Evolutionary conservation across 2,113 vertebrate genomes (phyloP).

Genomic region (Gambusia affinis): DNA sequence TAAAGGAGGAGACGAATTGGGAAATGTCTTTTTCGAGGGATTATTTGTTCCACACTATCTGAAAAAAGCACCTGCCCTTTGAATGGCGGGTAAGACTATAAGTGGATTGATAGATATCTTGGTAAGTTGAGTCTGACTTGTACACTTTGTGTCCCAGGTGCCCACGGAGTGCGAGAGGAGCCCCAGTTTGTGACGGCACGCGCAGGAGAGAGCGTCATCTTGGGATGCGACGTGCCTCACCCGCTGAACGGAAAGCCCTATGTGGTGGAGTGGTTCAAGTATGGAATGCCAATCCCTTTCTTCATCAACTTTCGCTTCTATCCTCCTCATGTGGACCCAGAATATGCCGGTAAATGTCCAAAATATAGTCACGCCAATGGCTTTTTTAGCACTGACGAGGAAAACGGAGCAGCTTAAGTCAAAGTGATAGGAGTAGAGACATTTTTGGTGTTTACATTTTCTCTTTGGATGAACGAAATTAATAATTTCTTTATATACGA

Average conservation of each 20-base stretch:
- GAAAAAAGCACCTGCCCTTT: no score
- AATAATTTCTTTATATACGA: neutral
- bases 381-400: neutral
- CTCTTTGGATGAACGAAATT: no score
- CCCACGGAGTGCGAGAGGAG: constrained; percentile 93
- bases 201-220: constrained; percentile 93
- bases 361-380: neutral
- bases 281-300: constrained; percentile 97
- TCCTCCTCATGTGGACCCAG: constrained; percentile 97
- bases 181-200: constrained; percentile 98
- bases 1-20: no score
- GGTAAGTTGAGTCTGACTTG: neutral
- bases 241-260: constrained; percentile 96
- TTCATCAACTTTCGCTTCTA: constrained; percentile 99
- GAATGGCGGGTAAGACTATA: neutral
- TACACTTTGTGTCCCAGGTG: constrained; percentile 75
- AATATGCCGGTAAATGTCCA: constrained; percentile 89
- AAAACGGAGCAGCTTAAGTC: neutral
- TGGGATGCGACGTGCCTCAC: constrained; percentile 95
- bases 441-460: neutral
- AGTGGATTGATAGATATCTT: neutral
- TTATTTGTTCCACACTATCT: no score
- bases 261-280: constrained; percentile 99
- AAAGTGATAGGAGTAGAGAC: neutral
- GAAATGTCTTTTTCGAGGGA: no score